Percentiles rank a stretch among this genome's conserved stretches.
phyloP scores from a whole-genome alignment of 2,797 vertebrate genomes.

The Numenius phaeopus region DNA sequence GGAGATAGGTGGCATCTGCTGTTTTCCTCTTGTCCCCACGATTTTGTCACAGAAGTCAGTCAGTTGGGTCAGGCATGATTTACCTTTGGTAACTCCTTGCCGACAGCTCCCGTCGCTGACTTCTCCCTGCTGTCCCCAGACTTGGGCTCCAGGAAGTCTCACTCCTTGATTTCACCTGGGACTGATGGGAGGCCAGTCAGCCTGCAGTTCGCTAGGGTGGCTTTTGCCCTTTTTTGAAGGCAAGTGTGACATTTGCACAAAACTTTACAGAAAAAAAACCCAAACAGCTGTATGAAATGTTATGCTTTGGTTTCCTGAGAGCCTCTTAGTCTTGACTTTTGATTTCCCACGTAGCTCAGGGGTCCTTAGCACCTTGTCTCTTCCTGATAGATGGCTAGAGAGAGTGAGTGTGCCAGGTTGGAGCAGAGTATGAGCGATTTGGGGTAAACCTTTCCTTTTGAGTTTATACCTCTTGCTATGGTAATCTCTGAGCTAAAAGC shows the following conservation, averaged over 20 bases:
- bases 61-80: background rate
- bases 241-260: background rate
- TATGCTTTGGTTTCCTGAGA: background rate
- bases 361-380: background rate
- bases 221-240: background rate
- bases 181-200: rapidly evolving
- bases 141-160: background rate
- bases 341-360: background rate
- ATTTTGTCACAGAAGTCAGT: background rate
- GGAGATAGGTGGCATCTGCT: rapidly evolving
- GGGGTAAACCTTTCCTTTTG: background rate
- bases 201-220: background rate
- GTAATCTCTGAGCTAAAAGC: background rate
- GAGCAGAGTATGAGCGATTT: background rate
- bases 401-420: background rate
- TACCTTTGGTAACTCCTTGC: background rate
- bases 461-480: background rate
- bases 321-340: background rate
- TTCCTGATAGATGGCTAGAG: background rate
- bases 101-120: background rate
- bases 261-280: background rate
- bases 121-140: background rate
- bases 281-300: background rate
- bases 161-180: background rate
- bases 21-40: background rate